Percentiles rank a stretch among this genome's conserved stretches.
Evolutionary conservation across 2,113 vertebrate genomes (phyloP).

Genomic region (Elephantulus edwardii): DNA sequence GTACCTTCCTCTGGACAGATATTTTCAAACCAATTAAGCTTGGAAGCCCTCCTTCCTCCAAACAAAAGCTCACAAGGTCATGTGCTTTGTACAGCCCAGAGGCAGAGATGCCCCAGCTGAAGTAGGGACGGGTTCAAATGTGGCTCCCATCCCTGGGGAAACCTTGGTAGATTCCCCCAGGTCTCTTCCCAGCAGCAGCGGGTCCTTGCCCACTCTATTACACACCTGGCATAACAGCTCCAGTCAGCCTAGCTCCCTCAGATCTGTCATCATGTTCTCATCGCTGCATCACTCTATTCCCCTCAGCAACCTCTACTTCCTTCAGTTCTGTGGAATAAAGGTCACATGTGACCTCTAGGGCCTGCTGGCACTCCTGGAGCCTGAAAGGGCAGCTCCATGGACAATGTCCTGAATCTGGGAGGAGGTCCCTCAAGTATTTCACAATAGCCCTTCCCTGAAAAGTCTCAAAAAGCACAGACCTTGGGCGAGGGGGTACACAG

Average conservation of each 20-base stretch:
- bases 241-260: not conserved
- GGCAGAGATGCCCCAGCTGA: not conserved
- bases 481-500: not conserved
- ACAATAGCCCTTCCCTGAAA: not conserved
- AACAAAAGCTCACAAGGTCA: not conserved
- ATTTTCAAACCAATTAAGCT: not conserved
- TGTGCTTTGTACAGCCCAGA: not conserved
- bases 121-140: not conserved
- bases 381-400: not conserved
- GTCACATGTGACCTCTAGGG: not conserved
- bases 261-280: not conserved
- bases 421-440: not conserved
- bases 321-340: not conserved
- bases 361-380: not conserved
- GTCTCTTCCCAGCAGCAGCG: not conserved
- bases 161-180: not conserved
- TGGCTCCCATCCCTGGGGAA: not conserved
- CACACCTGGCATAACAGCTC: not conserved
- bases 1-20: not conserved
- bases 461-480: not conserved
- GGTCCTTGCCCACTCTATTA: not conserved
- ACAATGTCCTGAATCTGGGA: not conserved
- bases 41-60: conserved; percentile 10
- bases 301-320: not conserved
- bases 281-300: not conserved